Percentiles rank a stretch among this genome's conserved stretches.
Evolutionary conservation across 2,113 vertebrate species (phyloP).

Genomic region (Chauna torquata): DNA sequence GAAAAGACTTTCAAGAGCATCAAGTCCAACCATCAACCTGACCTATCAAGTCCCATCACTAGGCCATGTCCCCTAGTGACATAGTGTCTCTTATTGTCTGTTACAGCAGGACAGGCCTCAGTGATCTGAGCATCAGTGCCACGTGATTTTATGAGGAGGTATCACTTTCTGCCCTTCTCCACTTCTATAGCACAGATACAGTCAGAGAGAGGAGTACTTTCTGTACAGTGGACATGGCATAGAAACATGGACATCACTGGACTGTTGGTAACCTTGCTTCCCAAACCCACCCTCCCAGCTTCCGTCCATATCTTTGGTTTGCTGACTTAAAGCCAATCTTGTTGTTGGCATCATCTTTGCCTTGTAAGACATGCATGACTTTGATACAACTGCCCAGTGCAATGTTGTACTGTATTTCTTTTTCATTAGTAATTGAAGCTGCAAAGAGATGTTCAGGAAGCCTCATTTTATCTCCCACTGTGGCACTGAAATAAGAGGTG

Average conservation of each 20-base stretch:
- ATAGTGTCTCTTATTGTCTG: not conserved
- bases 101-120: not conserved
- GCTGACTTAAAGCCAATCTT: not conserved
- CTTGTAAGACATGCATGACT: not conserved
- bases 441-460: not conserved
- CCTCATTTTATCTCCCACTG: not conserved
- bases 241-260: not conserved
- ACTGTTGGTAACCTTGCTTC: not conserved
- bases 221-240: not conserved
- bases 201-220: not conserved
- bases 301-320: not conserved
- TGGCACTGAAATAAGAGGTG: not conserved
- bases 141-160: not conserved
- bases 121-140: not conserved
- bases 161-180: not conserved
- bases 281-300: rapidly evolving
- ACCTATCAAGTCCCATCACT: no score
- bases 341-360: not conserved
- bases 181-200: not conserved
- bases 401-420: not conserved
- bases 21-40: no score
- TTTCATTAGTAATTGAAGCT: not conserved
- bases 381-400: not conserved
- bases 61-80: no score
- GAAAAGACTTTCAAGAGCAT: no score